A percentile compares a stretch with the other conserved stretches of the same genome.
phyloP scores from a whole-genome alignment of 2,888 invertebrate species.

The Eupeodes latifasciatus region DNA sequence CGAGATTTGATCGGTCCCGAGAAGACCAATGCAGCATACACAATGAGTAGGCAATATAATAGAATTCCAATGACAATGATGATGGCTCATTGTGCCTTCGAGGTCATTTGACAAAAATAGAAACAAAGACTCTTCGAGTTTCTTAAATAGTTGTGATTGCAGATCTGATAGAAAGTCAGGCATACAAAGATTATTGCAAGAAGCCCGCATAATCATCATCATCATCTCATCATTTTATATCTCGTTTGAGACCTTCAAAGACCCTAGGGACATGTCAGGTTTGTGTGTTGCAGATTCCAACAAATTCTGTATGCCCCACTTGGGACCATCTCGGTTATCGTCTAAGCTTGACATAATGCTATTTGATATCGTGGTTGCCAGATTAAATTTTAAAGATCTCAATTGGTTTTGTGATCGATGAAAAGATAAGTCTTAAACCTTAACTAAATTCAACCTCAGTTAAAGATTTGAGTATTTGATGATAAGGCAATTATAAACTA shows the following conservation, averaged over 20 bases:
- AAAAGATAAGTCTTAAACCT: no score
- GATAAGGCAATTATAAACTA: no score
- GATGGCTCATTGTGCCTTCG: slow-evolving; percentile 47
- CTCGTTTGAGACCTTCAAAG: slow-evolving; percentile 9
- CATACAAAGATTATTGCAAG: slow-evolving; percentile 51
- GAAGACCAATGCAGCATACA: not conserved
- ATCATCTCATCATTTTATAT: no score
- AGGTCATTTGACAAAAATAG: slow-evolving; percentile 39
- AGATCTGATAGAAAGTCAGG: slow-evolving; percentile 50
- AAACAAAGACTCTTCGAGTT: slow-evolving; percentile 16
- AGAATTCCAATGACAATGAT: slow-evolving; percentile 57
- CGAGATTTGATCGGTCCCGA: slow-evolving; percentile 34
- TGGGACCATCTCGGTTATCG: not conserved
- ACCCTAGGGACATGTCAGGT: slow-evolving; percentile 63
- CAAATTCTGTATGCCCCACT: not conserved
- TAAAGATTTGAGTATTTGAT: no score
- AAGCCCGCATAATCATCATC: slow-evolving; percentile 41
- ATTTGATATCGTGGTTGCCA: slow-evolving; percentile 26
- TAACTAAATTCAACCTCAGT: no score
- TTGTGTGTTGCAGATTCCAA: slow-evolving; percentile 53
- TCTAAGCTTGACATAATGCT: slow-evolving; percentile 44
- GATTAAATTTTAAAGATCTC: no score
- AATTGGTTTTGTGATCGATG: no score
- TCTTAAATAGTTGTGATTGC: not conserved
- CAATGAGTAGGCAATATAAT: slow-evolving; percentile 45